These are phyloP conservation scores for Pristionchus fissidentatus DNA, from an alignment of 2,888 invertebrate genomes.

Conservation along the genomic window DNA sequence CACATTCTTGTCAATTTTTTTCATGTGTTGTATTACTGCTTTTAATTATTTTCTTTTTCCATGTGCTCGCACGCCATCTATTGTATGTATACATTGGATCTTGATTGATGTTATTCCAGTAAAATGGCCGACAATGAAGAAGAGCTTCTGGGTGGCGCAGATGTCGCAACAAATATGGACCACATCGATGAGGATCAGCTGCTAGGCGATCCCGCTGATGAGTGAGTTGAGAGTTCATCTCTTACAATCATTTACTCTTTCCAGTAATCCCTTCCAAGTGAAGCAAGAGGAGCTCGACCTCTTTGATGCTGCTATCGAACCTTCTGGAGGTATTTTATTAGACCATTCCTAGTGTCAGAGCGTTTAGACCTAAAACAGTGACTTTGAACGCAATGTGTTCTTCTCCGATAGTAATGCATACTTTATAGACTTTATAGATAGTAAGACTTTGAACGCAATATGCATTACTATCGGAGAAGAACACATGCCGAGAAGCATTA, in stretches of 20 bases:
- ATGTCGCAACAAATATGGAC: slow-evolving; percentile 40
- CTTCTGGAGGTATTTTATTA: slow-evolving; percentile 55
- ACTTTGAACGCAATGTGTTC: no score
- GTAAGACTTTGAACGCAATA: no score
- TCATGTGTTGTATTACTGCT: neutral
- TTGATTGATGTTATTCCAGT: neutral
- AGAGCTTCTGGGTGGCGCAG: slow-evolving; percentile 51
- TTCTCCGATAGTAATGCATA: no score
- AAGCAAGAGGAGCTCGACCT: slow-evolving; percentile 63
- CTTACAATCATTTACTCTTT: neutral
- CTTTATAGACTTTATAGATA: no score
- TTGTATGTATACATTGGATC: neutral
- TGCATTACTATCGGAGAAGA: no score
- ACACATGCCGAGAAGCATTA: no score
- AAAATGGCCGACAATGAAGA: slow-evolving; percentile 58
- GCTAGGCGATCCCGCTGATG: slow-evolving; percentile 48
- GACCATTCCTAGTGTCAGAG: neutral
- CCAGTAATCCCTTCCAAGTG: slow-evolving; percentile 34
- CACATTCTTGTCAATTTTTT: neutral
- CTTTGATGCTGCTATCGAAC: slow-evolving; percentile 72
- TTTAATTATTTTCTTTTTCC: neutral
- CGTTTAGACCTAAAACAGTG: neutral
- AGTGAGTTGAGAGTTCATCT: neutral
- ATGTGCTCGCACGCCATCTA: neutral
- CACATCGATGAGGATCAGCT: slow-evolving; percentile 55